These are phyloP conservation scores for Silurus glanis DNA, from an alignment of 2,113 vertebrate genomes.

Conservation along the genomic window DNA sequence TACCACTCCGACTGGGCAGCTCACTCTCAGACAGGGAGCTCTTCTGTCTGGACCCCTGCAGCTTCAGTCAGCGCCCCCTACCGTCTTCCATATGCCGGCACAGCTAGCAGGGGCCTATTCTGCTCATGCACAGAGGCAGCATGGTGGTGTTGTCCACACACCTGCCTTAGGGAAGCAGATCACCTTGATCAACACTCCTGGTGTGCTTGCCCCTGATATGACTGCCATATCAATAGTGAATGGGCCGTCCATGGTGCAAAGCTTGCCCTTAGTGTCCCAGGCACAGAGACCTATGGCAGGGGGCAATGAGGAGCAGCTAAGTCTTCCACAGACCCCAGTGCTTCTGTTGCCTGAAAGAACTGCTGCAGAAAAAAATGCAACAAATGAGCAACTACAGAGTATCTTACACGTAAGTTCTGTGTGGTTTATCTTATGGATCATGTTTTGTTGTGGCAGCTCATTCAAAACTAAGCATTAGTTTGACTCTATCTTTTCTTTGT, in stretches of 20 bases:
- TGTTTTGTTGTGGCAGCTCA: neutral
- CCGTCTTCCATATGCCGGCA: conserved; percentile 77
- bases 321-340: conserved; percentile 69
- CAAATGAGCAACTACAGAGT: conserved; percentile 63
- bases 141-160: conserved; percentile 69
- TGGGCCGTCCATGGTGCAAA: conserved; percentile 68
- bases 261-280: conserved; percentile 66
- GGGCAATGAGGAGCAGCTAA: conserved; percentile 60
- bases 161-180: conserved; percentile 73
- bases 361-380: conserved; percentile 61
- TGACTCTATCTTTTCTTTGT: neutral
- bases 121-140: conserved; percentile 64
- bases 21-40: conserved; percentile 72
- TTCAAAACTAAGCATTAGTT: neutral
- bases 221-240: conserved; percentile 74
- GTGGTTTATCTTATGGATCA: neutral
- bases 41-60: conserved; percentile 73
- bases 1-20: conserved; percentile 71
- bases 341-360: conserved; percentile 69
- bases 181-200: conserved; percentile 72
- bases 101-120: conserved; percentile 72
- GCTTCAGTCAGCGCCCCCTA: conserved; percentile 70
- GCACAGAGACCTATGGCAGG: conserved; percentile 54
- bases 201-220: conserved; percentile 54
- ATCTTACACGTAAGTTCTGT: conserved; percentile 64